These are phyloP conservation scores for Chrysomela aeneicollis DNA, from an alignment of 2,888 invertebrate genomes.

Conservation along the genomic window DNA sequence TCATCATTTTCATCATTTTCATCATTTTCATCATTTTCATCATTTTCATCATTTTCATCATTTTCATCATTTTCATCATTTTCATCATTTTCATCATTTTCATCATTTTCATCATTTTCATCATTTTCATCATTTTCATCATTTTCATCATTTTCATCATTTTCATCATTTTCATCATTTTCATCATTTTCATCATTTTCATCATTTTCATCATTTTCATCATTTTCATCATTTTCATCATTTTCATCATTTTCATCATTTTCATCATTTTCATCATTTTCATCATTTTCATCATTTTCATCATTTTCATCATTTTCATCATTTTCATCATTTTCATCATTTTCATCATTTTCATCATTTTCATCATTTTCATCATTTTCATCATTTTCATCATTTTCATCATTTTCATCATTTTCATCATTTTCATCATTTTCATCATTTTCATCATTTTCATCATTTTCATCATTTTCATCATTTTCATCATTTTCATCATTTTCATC, in stretches of 20 bases:
- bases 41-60: conserved; percentile 6
- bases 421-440: conserved; percentile 11
- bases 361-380: background rate
- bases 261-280: conserved; percentile 5
- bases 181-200: conserved; percentile 10
- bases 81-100: background rate
- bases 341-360: conserved; percentile 2
- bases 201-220: conserved; percentile 5
- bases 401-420: conserved; percentile 6
- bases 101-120: conserved; percentile 12
- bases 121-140: background rate
- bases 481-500: background rate
- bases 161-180: background rate
- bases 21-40: conserved; percentile 1
- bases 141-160: conserved; percentile 1
- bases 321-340: conserved; percentile 7
- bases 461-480: conserved; percentile 12
- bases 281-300: conserved; percentile 4
- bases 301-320: background rate
- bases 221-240: background rate
- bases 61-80: conserved; percentile 11
- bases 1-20: background rate
- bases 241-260: conserved; percentile 9
- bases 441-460: background rate
- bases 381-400: conserved; percentile 1